phyloP scores from a whole-genome alignment of 1,140 invertebrate genomes.

The Sitodiplosis mosellana region DNA sequence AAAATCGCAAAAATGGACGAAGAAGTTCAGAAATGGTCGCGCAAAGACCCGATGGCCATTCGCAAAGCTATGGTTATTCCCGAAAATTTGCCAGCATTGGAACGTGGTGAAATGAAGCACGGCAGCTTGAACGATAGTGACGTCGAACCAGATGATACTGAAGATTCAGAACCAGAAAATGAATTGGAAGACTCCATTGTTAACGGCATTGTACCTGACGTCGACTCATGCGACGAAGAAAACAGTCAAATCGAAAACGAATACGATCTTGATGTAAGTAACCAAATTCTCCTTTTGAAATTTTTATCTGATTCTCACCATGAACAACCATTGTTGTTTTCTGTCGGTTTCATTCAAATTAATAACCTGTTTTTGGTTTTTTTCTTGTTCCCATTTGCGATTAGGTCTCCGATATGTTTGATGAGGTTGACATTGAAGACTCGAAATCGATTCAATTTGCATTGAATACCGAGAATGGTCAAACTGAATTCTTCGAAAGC shows the following conservation, averaged over 20 bases:
- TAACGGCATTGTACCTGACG: conserved; percentile 16
- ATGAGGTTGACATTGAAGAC: conserved; percentile 32
- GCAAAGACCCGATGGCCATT: conserved; percentile 75
- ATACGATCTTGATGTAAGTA: conserved; percentile 21
- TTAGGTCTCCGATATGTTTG: conserved; percentile 27
- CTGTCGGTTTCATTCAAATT: background rate
- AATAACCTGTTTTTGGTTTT: background rate
- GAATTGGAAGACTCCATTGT: conserved; percentile 29
- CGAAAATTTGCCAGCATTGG: conserved; percentile 59
- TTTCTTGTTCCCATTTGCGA: background rate
- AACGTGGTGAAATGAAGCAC: conserved; percentile 71
- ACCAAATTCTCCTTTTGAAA: background rate
- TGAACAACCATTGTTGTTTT: background rate
- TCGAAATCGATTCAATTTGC: conserved; percentile 28
- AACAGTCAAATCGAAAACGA: conserved; percentile 11
- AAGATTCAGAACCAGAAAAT: conserved; percentile 26
- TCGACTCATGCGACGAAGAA: conserved; percentile 16
- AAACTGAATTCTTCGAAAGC: conserved; percentile 15
- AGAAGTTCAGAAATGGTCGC: conserved; percentile 89
- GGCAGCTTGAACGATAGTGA: conserved; percentile 33
- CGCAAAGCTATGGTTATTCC: conserved; percentile 81
- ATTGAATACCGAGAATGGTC: conserved; percentile 15
- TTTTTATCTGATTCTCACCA: background rate
- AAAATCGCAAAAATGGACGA: conserved; percentile 94
- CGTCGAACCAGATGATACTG: conserved; percentile 28